Evolutionary conservation across 2,113 vertebrate species (phyloP).

Genomic region (Poecile atricapillus): DNA sequence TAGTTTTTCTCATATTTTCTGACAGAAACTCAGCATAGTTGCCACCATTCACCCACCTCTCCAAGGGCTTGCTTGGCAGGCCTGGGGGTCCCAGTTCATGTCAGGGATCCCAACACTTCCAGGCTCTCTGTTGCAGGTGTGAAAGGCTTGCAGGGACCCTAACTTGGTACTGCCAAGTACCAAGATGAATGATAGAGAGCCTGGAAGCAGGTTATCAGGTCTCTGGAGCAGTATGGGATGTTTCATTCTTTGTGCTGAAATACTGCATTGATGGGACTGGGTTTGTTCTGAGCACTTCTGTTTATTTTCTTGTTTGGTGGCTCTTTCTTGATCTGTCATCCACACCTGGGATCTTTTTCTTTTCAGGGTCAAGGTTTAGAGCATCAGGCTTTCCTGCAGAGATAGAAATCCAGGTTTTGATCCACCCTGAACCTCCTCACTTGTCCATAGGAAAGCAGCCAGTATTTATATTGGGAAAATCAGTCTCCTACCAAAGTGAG

Average conservation of each 20-base stretch:
- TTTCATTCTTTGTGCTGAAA: not conserved
- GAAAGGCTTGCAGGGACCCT: not conserved
- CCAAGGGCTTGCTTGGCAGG: conserved; percentile 19
- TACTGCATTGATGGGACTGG: not conserved
- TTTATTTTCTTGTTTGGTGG: not conserved
- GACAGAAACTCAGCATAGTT: not conserved
- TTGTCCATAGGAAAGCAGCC: not conserved
- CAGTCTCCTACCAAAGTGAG: not conserved
- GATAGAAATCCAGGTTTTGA: not conserved
- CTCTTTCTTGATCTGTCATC: not conserved
- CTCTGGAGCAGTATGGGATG: not conserved
- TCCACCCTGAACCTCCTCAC: not conserved
- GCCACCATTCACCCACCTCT: conserved; percentile 2
- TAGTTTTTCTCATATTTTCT: not conserved
- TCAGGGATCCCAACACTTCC: not conserved
- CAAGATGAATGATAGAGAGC: not conserved
- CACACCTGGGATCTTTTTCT: not conserved
- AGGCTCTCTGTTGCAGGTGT: not conserved
- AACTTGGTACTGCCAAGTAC: not conserved
- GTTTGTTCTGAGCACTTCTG: not conserved
- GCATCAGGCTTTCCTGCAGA: not conserved
- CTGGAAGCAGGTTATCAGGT: not conserved
- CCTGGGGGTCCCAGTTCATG: not conserved
- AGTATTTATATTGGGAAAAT: not conserved
- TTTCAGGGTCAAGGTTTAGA: not conserved